Base-by-base conservation (phyloP, 37 sponge, comb jelly and placozoan species). In the Amphimedon queenslandica region DNA sequence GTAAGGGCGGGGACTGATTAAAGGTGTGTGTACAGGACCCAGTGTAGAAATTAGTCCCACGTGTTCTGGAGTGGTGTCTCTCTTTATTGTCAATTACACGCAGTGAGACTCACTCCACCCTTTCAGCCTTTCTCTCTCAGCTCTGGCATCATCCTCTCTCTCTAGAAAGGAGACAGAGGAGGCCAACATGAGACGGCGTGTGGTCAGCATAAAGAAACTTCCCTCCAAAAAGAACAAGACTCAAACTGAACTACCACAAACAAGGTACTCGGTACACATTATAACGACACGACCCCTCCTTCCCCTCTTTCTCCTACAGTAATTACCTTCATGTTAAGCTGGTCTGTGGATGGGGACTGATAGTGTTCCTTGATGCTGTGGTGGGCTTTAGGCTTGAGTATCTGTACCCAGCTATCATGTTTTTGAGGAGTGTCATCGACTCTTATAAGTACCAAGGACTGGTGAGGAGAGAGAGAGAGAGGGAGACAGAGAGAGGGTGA, bases 401-500 rank as follows among this genome's bases (percentile, higher is more conserved):
- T 39, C 64, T 84, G 56, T 84, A 84, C 64, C 84, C 84, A 8
- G 67, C 64, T 13, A 24, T 84, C 58, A 84, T 84, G 84, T 84
- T 84, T 40, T 5, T 77, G 34, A 61, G 77, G 23, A 84, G 77
- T 65, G 71, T 76, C 25, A 71, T 71, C 37, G 84, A 84, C 58
- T 84, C 84, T 1, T 84, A 84, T 58, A 76, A 76, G 33, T 84
- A 84, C 42, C 84, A 84, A 71, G 84, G 84, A 77, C 72, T 84
- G 64, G 84, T 84, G 58, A n/a, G n/a, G n/a, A n/a, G n/a, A n/a
- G n/a, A n/a, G n/a, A n/a, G n/a, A n/a, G n/a, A n/a, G n/a, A n/a
- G n/a, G n/a, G n/a, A n/a, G n/a, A n/a, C n/a, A n/a, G n/a, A n/a
- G n/a, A n/a, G n/a, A n/a, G n/a, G n/a, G n/a, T n/a, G n/a, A 66